phyloP scores from a whole-genome alignment of 1,140 invertebrate species.

The Atopsyche davidsoni region DNA sequence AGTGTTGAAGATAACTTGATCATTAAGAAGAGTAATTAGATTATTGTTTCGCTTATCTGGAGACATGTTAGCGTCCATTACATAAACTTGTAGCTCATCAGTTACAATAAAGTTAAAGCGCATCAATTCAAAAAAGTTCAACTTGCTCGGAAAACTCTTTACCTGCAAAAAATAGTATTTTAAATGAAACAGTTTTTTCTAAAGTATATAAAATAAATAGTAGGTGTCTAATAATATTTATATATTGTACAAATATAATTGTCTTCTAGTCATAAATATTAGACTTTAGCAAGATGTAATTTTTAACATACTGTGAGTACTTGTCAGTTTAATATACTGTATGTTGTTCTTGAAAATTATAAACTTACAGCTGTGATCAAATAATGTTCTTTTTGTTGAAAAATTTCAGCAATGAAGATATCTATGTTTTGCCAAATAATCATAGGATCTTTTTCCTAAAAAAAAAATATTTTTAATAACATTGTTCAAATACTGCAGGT shows the following conservation, averaged over 20 bases:
- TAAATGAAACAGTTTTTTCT: slow-evolving; percentile 4
- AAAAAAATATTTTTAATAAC: not conserved
- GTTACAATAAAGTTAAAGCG: slow-evolving; percentile 91
- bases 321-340: too few relatives aligned
- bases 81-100: slow-evolving; percentile 76
- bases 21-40: slow-evolving; percentile 83
- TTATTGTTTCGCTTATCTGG: slow-evolving; percentile 91
- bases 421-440: slow-evolving; percentile 78
- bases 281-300: too few relatives aligned
- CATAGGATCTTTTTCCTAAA: slow-evolving; percentile 64
- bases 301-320: too few relatives aligned
- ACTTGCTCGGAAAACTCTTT: slow-evolving; percentile 46
- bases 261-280: too few relatives aligned
- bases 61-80: slow-evolving; percentile 98
- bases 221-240: too few relatives aligned
- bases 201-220: too few relatives aligned
- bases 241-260: too few relatives aligned
- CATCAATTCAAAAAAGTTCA: slow-evolving; percentile 92
- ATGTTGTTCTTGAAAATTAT: too few relatives aligned
- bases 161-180: slow-evolving; percentile 34
- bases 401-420: slow-evolving; percentile 68
- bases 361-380: slow-evolving; percentile 53
- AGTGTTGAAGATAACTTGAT: slow-evolving; percentile 86
- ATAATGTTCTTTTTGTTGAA: slow-evolving; percentile 67
- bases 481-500: not conserved